Percentiles rank a stretch among this genome's conserved stretches.
These are phyloP conservation scores for Menidia beryllina DNA, from an alignment of 2,113 vertebrate genomes.

Conservation along the genomic window DNA sequence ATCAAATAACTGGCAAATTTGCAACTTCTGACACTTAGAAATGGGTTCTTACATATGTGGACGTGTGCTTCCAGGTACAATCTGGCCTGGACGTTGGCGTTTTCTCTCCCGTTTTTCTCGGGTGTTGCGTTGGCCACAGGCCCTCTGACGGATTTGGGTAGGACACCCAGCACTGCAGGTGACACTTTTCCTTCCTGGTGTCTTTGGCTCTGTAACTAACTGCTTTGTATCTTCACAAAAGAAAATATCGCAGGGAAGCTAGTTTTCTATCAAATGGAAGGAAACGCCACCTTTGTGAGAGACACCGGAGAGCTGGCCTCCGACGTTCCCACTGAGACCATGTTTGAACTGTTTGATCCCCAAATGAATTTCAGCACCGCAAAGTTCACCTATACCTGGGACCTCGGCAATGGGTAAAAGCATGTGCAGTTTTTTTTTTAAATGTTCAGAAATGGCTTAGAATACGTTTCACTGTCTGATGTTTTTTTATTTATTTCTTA, in stretches of 20 bases:
- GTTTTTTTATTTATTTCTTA: background rate
- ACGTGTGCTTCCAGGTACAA: constrained; percentile 38
- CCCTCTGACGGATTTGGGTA: constrained; percentile 66
- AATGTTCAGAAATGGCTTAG: background rate
- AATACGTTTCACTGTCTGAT: background rate
- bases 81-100: constrained; percentile 23
- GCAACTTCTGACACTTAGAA: background rate
- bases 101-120: constrained; percentile 32
- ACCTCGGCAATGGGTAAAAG: constrained; percentile 88
- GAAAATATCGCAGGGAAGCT: constrained; percentile 87
- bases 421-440: background rate
- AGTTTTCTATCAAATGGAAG: constrained; percentile 84
- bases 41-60: background rate
- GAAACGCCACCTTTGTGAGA: constrained; percentile 73
- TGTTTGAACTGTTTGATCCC: constrained; percentile 86
- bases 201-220: background rate
- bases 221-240: constrained; percentile 45
- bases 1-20: background rate
- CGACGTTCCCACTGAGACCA: constrained; percentile 75
- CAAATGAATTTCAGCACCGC: constrained; percentile 81
- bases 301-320: constrained; percentile 77
- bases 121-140: constrained; percentile 32
- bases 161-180: background rate
- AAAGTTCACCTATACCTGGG: constrained; percentile 87
- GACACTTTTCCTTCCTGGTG: background rate